Percentiles rank a stretch among this genome's conserved stretches.
phyloP scores from a whole-genome alignment of 2,888 invertebrate species.

The Drosophila maculinotata region DNA sequence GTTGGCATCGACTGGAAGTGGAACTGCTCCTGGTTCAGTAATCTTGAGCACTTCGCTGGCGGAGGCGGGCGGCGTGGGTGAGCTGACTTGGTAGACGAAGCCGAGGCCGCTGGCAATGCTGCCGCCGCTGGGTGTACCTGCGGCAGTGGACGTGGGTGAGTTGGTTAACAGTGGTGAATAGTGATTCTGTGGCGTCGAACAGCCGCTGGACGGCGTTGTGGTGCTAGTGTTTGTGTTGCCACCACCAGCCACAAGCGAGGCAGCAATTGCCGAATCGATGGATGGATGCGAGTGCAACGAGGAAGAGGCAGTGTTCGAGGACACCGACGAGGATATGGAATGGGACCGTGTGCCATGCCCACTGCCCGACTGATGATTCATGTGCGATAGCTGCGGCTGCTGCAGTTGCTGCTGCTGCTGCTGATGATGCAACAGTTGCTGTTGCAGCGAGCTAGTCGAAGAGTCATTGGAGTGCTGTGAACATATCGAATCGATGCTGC shows the following conservation, averaged over 20 bases:
- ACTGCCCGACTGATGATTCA: conserved; percentile 57
- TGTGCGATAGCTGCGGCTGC: conserved; percentile 48
- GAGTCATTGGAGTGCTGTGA: conserved; percentile 83
- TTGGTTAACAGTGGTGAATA: conserved; percentile 84
- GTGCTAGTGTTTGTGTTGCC: conserved; percentile 64
- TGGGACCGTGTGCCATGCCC: conserved; percentile 75
- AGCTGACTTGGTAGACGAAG: conserved; percentile 81
- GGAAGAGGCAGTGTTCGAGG: conserved; percentile 79
- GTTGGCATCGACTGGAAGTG: not conserved
- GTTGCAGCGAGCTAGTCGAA: conserved; percentile 68
- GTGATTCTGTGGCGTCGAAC: conserved; percentile 85
- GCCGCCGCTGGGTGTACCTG: conserved; percentile 82
- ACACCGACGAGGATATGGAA: conserved; percentile 79
- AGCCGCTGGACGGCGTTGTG: conserved; percentile 83
- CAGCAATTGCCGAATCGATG: conserved; percentile 82
- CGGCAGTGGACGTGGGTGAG: conserved; percentile 83
- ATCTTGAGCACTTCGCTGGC: conserved; percentile 82
- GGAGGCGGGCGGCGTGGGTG: conserved; percentile 79
- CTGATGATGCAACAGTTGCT: conserved; percentile 58
- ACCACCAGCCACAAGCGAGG: conserved; percentile 72
- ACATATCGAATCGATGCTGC: conserved; percentile 85
- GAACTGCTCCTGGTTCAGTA: conserved; percentile 72
- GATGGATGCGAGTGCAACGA: conserved; percentile 84
- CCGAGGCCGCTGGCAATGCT: conserved; percentile 78
- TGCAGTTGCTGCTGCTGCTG: conserved; percentile 51